phyloP scores from a whole-genome alignment of 1,140 invertebrate genomes.

The Drosophila subobscura region DNA sequence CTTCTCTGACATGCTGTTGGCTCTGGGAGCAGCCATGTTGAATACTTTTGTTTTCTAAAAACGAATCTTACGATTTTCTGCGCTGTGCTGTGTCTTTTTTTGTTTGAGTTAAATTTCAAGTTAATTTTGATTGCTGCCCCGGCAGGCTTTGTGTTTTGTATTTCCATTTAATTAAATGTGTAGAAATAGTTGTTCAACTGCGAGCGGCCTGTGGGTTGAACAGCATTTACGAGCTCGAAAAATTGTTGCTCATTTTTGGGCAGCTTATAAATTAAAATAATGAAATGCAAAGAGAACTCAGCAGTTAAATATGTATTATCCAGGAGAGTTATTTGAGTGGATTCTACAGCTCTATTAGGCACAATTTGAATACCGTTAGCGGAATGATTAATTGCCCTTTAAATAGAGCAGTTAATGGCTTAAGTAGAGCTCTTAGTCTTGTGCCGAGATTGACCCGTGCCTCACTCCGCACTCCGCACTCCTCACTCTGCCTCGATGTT shows the following conservation, averaged over 20 bases:
- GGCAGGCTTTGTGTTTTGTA: constrained; percentile 23
- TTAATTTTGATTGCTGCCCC: constrained; percentile 53
- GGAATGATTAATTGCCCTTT: constrained; percentile 61
- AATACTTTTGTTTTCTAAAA: constrained; percentile 79
- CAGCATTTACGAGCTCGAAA: neutral
- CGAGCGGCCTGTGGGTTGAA: constrained; percentile 17
- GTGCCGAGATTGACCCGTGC: constrained; percentile 14
- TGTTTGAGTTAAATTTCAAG: constrained; percentile 52
- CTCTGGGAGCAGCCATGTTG: constrained; percentile 68
- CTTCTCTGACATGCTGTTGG: constrained; percentile 51
- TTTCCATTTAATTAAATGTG: constrained; percentile 63
- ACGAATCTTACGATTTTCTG: constrained; percentile 46
- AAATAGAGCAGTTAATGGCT: constrained; percentile 53
- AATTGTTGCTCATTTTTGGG: constrained; percentile 33
- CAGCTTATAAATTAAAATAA: constrained; percentile 6
- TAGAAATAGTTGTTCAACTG: constrained; percentile 2
- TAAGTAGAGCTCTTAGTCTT: constrained; percentile 22
- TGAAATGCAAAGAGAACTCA: neutral
- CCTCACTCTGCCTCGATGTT: neutral
- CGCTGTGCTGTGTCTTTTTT: constrained; percentile 7
- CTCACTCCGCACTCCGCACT: neutral
- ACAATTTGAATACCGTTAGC: constrained; percentile 29
- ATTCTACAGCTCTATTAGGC: constrained; percentile 38
- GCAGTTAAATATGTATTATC: neutral
- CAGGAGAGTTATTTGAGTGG: neutral